Evolutionary conservation across 2,888 invertebrate genomes (phyloP), one percentile per base, ranked within the genome.

Genomic region (Clanis bilineata): DNA sequence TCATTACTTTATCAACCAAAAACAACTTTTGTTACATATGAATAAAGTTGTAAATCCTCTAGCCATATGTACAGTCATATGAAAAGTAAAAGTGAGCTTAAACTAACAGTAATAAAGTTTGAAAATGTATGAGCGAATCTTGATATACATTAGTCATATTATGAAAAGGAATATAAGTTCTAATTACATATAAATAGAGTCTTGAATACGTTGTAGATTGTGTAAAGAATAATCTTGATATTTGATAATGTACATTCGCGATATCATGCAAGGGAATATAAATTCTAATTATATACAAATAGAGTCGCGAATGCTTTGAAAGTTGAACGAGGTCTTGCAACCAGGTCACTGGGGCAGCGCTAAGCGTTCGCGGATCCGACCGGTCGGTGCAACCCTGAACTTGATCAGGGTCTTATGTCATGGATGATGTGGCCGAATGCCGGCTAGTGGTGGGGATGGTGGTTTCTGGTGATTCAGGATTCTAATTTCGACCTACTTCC

Each of bases 331-430:
- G 28, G 58, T 51, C 45, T 21, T 22, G 25, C 45, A 58, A 51
- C 51, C 43, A 70, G 85, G 85, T 83, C 72, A 85, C 76, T 80
- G 60, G 83, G 84, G 59, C 82, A 69, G 5, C 65, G 55, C 69
- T 66, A 70, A 79, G 74, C 72, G 76, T 73, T 72, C 77, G 77
- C 77, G 78, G 74, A 69, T 71, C 71, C 73, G 74, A 80, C 77
- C 80, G 73, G 77, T 72, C 72, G 59, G 73, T 68, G 64, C 77
- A 86, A 80, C 88, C 88, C 80, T 88, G 90, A 88, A 89, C 90
- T 89, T 90, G 90, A 67, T 69, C 66, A 68, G 80, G 73, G 71
- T 68, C 75, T 82, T 81, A 78, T 78, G 74, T 79, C 77, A 79
- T 68, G 63, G 61, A 68, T 71, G 70, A 63, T 60, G 64, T 62